Percentiles rank a stretch among this genome's conserved stretches.
These are phyloP conservation scores for Dilophus febrilis DNA, from an alignment of 2,888 invertebrate species.

Conservation along the genomic window DNA sequence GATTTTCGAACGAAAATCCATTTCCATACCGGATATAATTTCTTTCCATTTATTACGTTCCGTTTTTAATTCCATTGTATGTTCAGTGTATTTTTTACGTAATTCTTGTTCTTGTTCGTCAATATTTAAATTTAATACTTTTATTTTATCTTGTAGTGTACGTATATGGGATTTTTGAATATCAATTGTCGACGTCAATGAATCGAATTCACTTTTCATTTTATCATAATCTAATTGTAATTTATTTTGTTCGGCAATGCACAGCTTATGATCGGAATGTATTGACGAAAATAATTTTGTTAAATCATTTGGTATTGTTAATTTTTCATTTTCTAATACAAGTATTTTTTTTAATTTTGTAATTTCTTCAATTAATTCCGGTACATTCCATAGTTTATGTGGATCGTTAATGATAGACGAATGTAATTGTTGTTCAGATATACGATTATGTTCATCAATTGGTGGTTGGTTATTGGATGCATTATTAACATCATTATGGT, in stretches of 20 bases:
- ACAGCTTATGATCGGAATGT: conserved; percentile 32
- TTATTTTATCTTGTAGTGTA: conserved; percentile 48
- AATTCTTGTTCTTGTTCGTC: conserved; percentile 46
- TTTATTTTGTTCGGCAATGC: conserved; percentile 44
- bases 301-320: conserved; percentile 43
- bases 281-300: conserved; percentile 32
- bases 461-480: background rate
- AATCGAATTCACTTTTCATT: conserved; percentile 17
- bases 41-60: conserved; percentile 25
- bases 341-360: conserved; percentile 43
- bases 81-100: conserved; percentile 38
- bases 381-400: conserved; percentile 29
- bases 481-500: background rate
- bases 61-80: conserved; percentile 32
- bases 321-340: conserved; percentile 39
- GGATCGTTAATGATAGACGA: conserved; percentile 16
- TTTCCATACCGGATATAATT: conserved; percentile 26
- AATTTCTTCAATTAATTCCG: conserved; percentile 44
- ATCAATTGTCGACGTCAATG: conserved; percentile 24
- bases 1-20: conserved; percentile 34
- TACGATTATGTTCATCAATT: background rate
- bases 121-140: conserved; percentile 41
- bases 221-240: conserved; percentile 38
- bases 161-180: conserved; percentile 41
- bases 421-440: background rate